Conservation (phyloP, 1,140 invertebrate species). For the Drosophila leontia region DNA sequence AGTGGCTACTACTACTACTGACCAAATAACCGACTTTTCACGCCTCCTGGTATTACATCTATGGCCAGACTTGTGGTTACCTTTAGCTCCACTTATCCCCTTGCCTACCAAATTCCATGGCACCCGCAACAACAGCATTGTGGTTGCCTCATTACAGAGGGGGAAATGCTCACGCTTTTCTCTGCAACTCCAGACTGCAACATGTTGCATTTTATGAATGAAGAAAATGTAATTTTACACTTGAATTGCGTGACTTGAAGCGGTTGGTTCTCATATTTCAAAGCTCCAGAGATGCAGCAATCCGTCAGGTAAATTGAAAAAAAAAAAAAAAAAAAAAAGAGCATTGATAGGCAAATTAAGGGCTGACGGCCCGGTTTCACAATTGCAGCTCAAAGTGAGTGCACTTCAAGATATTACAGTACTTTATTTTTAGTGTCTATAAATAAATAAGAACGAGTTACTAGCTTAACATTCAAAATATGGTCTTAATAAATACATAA, state of each 20-base stretch:
- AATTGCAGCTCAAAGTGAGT: conserved; percentile 20
- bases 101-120: conserved; percentile 34
- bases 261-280: conserved; percentile 64
- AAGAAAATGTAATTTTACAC: conserved; percentile 79
- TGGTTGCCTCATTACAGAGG: conserved; percentile 65
- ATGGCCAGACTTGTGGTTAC: conserved; percentile 21
- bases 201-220: conserved; percentile 61
- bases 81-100: neutral
- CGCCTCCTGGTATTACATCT: conserved; percentile 67
- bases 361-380: conserved; percentile 28
- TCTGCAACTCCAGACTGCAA: conserved; percentile 21
- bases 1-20: conserved; percentile 60
- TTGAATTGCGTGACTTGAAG: conserved; percentile 75
- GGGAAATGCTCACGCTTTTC: conserved; percentile 78
- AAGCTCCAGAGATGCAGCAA: conserved; percentile 43
- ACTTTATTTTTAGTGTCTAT: no score
- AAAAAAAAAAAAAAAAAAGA: neutral
- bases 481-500: no score
- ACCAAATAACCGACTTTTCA: conserved; percentile 78
- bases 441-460: neutral
- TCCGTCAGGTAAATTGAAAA: conserved; percentile 60
- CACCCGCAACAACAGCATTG: conserved; percentile 47
- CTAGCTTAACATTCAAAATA: neutral
- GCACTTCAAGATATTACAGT: neutral
- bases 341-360: conserved; percentile 72